phyloP scores from a whole-genome alignment of 2,113 vertebrate genomes.

The Microcebus jonahi region DNA sequence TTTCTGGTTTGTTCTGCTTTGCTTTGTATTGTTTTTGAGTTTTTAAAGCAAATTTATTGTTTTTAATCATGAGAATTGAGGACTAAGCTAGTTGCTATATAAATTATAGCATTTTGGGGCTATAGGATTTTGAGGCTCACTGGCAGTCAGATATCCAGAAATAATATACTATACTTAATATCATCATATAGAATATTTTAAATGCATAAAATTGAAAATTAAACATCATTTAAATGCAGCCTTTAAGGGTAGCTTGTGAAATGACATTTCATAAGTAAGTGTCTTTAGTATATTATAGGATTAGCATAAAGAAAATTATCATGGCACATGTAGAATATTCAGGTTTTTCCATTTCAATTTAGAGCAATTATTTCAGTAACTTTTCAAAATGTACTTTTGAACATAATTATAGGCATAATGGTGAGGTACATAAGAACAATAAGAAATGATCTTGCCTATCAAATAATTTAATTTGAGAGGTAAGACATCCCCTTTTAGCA shows the following conservation, averaged over 20 bases:
- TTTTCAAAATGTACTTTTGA: not conserved
- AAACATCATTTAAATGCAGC: not conserved
- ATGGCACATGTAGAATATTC: not conserved
- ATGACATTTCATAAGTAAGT: not conserved
- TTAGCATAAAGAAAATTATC: not conserved
- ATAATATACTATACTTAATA: not conserved
- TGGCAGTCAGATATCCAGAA: not conserved
- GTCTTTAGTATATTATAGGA: not conserved
- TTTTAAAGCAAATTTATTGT: constrained; percentile 20
- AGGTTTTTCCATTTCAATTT: constrained; percentile 33
- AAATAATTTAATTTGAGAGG: not conserved
- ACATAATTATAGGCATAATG: not conserved
- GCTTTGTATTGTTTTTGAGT: constrained; percentile 31
- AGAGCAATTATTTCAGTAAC: constrained; percentile 39
- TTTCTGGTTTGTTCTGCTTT: constrained; percentile 53
- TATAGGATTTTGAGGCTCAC: not conserved
- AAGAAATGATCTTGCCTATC: not conserved
- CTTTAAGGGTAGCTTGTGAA: not conserved
- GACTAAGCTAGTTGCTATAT: not conserved
- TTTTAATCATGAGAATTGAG: constrained; percentile 8
- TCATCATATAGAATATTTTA: constrained; percentile 29
- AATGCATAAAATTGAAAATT: not conserved
- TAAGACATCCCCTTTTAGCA: not conserved
- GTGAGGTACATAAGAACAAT: not conserved
- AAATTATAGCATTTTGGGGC: not conserved